phyloP scores from a whole-genome alignment of 2,888 invertebrate genomes.

The Fragum whitleyi region DNA sequence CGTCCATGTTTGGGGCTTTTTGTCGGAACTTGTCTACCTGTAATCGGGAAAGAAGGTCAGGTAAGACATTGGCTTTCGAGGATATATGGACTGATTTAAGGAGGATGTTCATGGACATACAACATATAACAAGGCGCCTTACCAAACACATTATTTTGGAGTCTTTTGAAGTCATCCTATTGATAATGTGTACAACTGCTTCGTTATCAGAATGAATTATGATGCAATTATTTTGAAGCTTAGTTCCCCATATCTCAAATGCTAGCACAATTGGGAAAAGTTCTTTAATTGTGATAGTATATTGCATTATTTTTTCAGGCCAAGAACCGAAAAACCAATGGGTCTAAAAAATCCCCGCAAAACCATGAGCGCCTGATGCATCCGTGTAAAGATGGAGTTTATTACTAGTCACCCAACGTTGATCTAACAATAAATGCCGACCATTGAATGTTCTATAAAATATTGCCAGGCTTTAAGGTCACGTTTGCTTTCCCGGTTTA shows the following conservation, averaged over 20 bases:
- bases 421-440: constrained; percentile 12
- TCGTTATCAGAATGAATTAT: constrained; percentile 49
- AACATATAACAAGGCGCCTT: constrained; percentile 37
- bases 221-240: constrained; percentile 33
- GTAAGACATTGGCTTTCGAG: constrained; percentile 42
- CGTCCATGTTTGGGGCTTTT: constrained; percentile 44
- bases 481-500: constrained; percentile 19
- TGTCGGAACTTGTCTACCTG: too few species aligned
- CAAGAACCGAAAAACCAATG: constrained; percentile 38
- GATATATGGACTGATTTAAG: constrained; percentile 37
- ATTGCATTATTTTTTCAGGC: background rate
- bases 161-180: constrained; percentile 46
- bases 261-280: constrained; percentile 58
- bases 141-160: constrained; percentile 41
- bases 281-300: constrained; percentile 52
- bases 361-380: constrained; percentile 30
- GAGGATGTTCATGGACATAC: constrained; percentile 45
- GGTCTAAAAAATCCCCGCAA: background rate
- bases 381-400: constrained; percentile 44
- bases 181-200: constrained; percentile 53
- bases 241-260: constrained; percentile 44
- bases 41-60: too few species aligned
- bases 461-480: constrained; percentile 39
- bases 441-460: constrained; percentile 50
- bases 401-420: constrained; percentile 21